Evolutionary conservation across 2,888 invertebrate genomes (phyloP), one percentile per base, ranked within the genome.

Genomic region (Steinernema carpocapsae): DNA sequence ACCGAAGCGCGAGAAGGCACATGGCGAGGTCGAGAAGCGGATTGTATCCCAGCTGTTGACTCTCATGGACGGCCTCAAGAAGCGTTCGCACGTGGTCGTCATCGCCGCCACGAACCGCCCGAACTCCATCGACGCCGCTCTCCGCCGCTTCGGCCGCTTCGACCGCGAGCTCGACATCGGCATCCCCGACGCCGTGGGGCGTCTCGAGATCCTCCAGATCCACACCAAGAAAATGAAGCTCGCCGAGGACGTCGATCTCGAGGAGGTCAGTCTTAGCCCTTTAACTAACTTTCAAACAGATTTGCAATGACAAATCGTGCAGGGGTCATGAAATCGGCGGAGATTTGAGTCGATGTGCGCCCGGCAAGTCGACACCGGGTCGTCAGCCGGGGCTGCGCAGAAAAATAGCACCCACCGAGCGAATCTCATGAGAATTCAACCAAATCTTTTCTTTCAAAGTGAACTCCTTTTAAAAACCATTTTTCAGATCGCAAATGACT

Each of bases 191-290:
- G 95, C 97, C 0, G 96, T 96, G 79, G 97, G 97, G 7, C 93
- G 99, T 56, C 90, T 99, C 73, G 99, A 99, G 90, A 94, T 99
- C 80, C 91, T 99, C 82, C 92, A 97, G 84, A 99, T 99, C 83
- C 99, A 99, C 90, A 99, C 99, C 46, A 99, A 99, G 91, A 99
- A 99, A 89, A 99, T 99, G 99, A 97, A 97, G 89, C 91, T 99
- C 37, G 94, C 94, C 0, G 97, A 97, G 85, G 97, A 99, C 88
- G 99, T 99, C 0, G 97, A 99, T 89, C 90, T 99, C 71, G 97
- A 99, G 90, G 95, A 96, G 91, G 92, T 92, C 76, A 76, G 7
- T 42, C 4, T 22, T 70, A 26, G 3, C 17, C 12, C 10, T 37
- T 37, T 37, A 37, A 3, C 37, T 37, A 17, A 17, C 3, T 3